phyloP scores from a whole-genome alignment of 1,140 invertebrate genomes.

The Helicoverpa zea region DNA sequence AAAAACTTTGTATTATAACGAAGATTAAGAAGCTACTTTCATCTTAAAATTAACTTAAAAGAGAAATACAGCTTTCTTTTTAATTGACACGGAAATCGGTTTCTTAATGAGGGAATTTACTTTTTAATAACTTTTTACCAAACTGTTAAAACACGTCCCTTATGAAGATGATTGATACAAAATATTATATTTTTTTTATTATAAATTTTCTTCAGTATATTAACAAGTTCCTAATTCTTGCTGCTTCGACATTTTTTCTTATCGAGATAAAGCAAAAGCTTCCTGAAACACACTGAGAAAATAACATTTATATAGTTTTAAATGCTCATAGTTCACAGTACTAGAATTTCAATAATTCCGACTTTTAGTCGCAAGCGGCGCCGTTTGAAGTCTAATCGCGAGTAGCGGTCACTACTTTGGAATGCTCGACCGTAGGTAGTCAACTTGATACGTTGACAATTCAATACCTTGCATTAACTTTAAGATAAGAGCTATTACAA shows the following conservation, averaged over 20 bases:
- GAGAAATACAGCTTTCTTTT: not conserved
- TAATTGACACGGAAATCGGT: not conserved
- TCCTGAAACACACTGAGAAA: not conserved
- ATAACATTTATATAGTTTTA: constrained; percentile 27
- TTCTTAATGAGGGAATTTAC: not conserved
- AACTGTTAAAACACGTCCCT: too few relatives aligned
- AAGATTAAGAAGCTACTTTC: too few relatives aligned
- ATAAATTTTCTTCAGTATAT: too few relatives aligned
- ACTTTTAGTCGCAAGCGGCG: constrained; percentile 32
- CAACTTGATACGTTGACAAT: constrained; percentile 58
- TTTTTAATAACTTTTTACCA: too few relatives aligned
- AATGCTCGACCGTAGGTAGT: not conserved
- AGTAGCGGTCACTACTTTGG: constrained; percentile 10
- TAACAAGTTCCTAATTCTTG: too few relatives aligned
- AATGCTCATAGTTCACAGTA: constrained; percentile 15
- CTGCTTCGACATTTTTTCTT: too few relatives aligned
- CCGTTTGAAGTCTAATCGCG: constrained; percentile 27
- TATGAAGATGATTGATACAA: too few relatives aligned
- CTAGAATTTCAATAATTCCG: constrained; percentile 43
- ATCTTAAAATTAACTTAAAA: too few relatives aligned
- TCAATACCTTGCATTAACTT: constrained; percentile 57
- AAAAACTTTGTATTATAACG: too few relatives aligned
- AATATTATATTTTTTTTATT: too few relatives aligned
- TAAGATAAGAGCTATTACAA: constrained; percentile 58
- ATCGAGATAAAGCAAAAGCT: not conserved